Evolutionary conservation across 2,888 invertebrate species (phyloP), one percentile per base, ranked within the genome.

Genomic region (Deilephila porcellus): DNA sequence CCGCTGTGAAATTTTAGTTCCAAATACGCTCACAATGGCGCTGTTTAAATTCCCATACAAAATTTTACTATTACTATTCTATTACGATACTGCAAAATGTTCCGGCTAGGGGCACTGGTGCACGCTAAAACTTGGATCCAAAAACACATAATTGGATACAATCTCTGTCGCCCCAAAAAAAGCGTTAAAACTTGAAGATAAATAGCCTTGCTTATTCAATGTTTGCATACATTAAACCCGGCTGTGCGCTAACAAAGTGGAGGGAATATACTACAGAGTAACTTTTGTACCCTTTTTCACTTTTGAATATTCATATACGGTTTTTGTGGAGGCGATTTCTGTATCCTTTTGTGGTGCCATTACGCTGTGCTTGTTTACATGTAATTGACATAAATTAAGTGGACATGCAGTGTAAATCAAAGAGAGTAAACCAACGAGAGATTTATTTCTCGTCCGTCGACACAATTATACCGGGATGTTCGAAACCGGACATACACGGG

Each of bases 251-350:
- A 56, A 71, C 56, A 71, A 71, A 71, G 32, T 59, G 56, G 29
- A 53, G 19, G 37, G 62, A 60, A 62, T 34, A 37, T 70, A 67
- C 67, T 52, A 25, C 67, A 45, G 52, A 25, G 37, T 45, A 52
- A 45, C 45, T 45, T 25, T 67, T 64, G 20, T 67, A 25, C 67
- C 45, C 25, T 52, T 67, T 67, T 67, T 4, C 25, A 67, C 25
- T 67, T 67, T 52, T 67, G 17, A 45, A 67, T 67, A 67, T 67
- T 67, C 67, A 67, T 52, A 25, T 14, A 5, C 17, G 52, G 14
- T 67, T 67, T 67, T 67, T 52, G 67, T 67, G 45, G 25, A 67
- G 45, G 45, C 67, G 25, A 67, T 67, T 60, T 67, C 52, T 52
- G 14, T 52, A 25, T 52, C 45, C 67, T 67, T 67, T 52, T 67